Conservation (phyloP, 30 jellyfish, hydroid and myxozoan genomes). For the Haliclystus octoradiatus region DNA sequence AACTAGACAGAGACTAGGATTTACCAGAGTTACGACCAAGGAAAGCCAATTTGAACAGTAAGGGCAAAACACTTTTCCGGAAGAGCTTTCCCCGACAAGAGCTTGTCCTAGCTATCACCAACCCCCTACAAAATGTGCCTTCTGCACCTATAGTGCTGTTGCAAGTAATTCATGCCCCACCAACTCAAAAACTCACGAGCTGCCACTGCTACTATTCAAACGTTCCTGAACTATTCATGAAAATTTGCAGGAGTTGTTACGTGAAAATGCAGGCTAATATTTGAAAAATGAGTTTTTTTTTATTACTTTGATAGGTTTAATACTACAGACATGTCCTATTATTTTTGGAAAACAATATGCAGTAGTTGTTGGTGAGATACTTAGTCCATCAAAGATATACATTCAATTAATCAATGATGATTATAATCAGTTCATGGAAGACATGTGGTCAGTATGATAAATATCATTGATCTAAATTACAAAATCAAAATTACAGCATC, state of each 20-base stretch:
- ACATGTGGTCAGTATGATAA: constrained; percentile 52
- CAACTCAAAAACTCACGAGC: background rate
- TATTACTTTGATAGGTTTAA: constrained; percentile 3
- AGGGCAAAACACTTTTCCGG: too few relatives aligned
- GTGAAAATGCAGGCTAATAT: too few relatives aligned
- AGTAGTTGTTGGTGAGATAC: constrained; percentile 40
- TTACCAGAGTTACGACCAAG: too few relatives aligned
- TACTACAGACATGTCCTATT: constrained; percentile 4
- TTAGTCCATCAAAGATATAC: constrained; percentile 64
- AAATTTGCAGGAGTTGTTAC: constrained; percentile 14
- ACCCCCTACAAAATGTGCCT: too few relatives aligned
- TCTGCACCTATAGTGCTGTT: too few relatives aligned
- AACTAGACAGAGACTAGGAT: too few relatives aligned
- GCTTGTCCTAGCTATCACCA: too few relatives aligned
- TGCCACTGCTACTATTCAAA: constrained; percentile 6
- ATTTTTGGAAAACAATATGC: constrained; percentile 8
- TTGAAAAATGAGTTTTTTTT: too few relatives aligned
- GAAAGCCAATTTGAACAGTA: too few relatives aligned
- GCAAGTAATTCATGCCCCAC: too few relatives aligned
- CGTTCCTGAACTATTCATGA: constrained; percentile 15
- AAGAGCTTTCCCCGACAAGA: too few relatives aligned
- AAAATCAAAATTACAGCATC: background rate
- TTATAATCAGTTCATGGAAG: constrained; percentile 80
- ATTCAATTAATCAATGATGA: constrained; percentile 44
- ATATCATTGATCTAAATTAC: background rate